These are phyloP conservation scores for Cottus gobio DNA, from an alignment of 2,113 vertebrate species.

Conservation along the genomic window DNA sequence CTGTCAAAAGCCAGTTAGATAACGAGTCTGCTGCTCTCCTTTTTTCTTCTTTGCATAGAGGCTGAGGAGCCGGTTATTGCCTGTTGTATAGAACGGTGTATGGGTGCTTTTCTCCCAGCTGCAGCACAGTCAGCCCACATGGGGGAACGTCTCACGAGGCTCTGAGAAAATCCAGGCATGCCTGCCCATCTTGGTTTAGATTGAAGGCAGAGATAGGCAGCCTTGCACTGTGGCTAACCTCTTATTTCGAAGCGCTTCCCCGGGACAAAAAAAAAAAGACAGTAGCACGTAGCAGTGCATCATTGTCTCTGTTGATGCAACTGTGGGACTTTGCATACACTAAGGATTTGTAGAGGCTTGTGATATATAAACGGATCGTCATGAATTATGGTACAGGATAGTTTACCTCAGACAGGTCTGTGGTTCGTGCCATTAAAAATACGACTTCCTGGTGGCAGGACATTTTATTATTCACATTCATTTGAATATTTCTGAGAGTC, in stretches of 20 bases:
- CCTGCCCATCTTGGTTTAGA: conserved; percentile 57
- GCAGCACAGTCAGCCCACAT: conserved; percentile 55
- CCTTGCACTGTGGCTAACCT: conserved; percentile 41
- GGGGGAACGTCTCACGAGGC: conserved; percentile 54
- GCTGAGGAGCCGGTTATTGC: conserved; percentile 55
- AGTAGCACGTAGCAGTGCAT: conserved; percentile 5
- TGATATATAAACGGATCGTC: conserved; percentile 45
- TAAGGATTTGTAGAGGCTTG: conserved; percentile 17
- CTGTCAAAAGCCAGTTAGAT: conserved; percentile 97
- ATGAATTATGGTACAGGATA: conserved; percentile 32
- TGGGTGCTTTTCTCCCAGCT: conserved; percentile 40
- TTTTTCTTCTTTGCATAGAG: conserved; percentile 60
- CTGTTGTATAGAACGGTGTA: conserved; percentile 47
- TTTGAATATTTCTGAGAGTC: conserved; percentile 62
- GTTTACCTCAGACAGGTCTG: conserved; percentile 40
- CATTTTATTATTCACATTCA: conserved; percentile 64
- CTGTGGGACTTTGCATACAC: conserved; percentile 14
- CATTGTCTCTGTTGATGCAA: conserved; percentile 38
- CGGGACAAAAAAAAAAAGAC: not conserved
- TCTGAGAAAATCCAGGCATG: conserved; percentile 52
- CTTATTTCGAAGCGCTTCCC: conserved; percentile 44
- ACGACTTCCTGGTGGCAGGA: conserved; percentile 56
- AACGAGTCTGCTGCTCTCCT: conserved; percentile 88
- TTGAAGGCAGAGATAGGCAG: conserved; percentile 46
- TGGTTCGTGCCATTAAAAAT: conserved; percentile 49